Base-by-base conservation (phyloP, 2,888 invertebrate species). In the Apamea sordens region DNA sequence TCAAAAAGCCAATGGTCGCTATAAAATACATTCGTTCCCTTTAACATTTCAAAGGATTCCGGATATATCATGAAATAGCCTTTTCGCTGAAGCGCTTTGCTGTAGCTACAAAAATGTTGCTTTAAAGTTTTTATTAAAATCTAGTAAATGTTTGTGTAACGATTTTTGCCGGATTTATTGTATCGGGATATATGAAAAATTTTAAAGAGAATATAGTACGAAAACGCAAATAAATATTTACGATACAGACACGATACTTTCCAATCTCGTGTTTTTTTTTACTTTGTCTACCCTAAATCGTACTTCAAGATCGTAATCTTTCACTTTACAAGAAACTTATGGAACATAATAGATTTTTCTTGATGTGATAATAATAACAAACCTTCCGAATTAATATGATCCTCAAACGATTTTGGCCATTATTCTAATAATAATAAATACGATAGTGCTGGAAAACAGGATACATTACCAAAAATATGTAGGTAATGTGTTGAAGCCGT, bases 291-390 rank as follows among this genome's bases (percentile, higher is more conserved):
- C 36, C 21, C 70, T 41, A 53, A 67, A 59, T 76, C 53, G 59
- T 76, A 67, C 64, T 69, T 70, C 8, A 71, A 47, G 24, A 72
- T 59, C 73, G 32, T 32, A 32, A 32, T 32, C 8, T 47, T 63
- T 85, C 73, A 61, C 65, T 64, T 11, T 18, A 64, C 53, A 32
- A 53, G 47, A 65, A 63, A 44, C 50, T 67, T 53, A 64, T 70
- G 63, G 36, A 67, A 47, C 7, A 59, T 73, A 81, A 81, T 65
- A 75, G 59, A 77, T 78, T 85, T 78, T 71, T 68, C n/a, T 76
- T 76, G 53, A 69, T 41, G 73, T 59, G 15, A 61, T 67, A 47
- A 76, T 69, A 11, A 72, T 21, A 82, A 76, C 61, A 72, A 78
- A 41, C 65, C 50, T 71, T 47, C 74, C 6, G 41, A 68, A 75